Evolutionary conservation across 1,140 invertebrate genomes (phyloP).

Genomic region (Nilaparvata lugens): DNA sequence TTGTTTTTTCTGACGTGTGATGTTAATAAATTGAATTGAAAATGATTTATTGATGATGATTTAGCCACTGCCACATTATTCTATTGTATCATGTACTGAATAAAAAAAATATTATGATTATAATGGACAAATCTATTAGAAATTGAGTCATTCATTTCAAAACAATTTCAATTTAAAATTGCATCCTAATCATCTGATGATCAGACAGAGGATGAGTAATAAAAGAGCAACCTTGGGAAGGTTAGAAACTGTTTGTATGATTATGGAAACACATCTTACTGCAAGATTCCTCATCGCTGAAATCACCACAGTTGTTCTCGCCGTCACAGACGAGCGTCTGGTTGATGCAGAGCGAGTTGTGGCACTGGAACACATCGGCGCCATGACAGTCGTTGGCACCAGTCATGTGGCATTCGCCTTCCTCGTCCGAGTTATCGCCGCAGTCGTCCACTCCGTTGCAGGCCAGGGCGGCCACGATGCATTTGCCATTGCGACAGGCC

Average conservation of each 20-base stretch:
- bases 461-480: constrained; percentile 47
- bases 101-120: no score
- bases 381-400: constrained; percentile 18
- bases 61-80: no score
- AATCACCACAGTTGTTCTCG: constrained; percentile 64
- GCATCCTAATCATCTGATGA: background rate
- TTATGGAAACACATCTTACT: no score
- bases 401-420: constrained; percentile 15
- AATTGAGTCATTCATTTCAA: constrained; percentile 8
- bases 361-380: constrained; percentile 44
- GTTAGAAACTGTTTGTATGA: no score
- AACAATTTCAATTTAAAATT: no score
- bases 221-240: background rate
- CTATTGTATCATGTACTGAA: no score
- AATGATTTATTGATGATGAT: no score
- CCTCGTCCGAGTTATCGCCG: constrained; percentile 54
- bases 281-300: constrained; percentile 53
- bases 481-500: constrained; percentile 47
- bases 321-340: constrained; percentile 60
- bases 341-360: constrained; percentile 54
- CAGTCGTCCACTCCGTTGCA: constrained; percentile 63
- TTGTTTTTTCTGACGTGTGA: no score
- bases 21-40: no score
- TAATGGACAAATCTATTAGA: no score
- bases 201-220: no score